Base-by-base conservation (phyloP, 2,797 vertebrate species). In the Taeniopygia guttata region DNA sequence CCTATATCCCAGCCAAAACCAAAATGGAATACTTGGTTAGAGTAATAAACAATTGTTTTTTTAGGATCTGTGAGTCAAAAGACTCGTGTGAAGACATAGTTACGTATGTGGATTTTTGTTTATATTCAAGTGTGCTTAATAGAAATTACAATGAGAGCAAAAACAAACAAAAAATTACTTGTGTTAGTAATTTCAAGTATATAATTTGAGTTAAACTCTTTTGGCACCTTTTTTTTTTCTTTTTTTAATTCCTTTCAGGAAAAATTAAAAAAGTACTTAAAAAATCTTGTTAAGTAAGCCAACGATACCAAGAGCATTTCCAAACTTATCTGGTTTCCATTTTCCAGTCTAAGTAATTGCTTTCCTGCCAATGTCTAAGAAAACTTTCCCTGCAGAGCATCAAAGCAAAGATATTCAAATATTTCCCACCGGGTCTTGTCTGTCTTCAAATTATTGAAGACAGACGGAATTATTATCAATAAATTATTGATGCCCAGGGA, bases 211-310 rank as follows among this genome's bases (percentile, higher is more conserved):
- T 58, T 74, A 49, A 88, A 62, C 1, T 22, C 21, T 58, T 74
- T 42, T 0, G 0, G 9, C 22, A 20, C 10, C 3, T 20, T 70
- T 52, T 64, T n/a, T 34, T 26, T 40, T 38, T 38, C n/a, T 38
- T 30, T 64, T 67, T 38, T 20, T 2, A 26, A 36, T 55, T 70
- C 6, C 5, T 46, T 58, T 10, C 11, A 64, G 11, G 9, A 29
- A 58, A 63, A 29, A 6, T 34, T 34, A 6, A 34, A 59, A 66
- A 79, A 23, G 3, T 3, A 13, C 12, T 36, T 63, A 26, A 49
- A 72, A 68, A 36, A n/a, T 48, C 7, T 46, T 80, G 7, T 20
- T 15, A 60, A 68, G 4, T 34, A 60, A 68, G 4, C 7, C 20
- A 54, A 46, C 13, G 46, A 17, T 12, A 40, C 5, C 16, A 77